phyloP scores from a whole-genome alignment of 2,797 vertebrate genomes.

The Malurus splendens region DNA sequence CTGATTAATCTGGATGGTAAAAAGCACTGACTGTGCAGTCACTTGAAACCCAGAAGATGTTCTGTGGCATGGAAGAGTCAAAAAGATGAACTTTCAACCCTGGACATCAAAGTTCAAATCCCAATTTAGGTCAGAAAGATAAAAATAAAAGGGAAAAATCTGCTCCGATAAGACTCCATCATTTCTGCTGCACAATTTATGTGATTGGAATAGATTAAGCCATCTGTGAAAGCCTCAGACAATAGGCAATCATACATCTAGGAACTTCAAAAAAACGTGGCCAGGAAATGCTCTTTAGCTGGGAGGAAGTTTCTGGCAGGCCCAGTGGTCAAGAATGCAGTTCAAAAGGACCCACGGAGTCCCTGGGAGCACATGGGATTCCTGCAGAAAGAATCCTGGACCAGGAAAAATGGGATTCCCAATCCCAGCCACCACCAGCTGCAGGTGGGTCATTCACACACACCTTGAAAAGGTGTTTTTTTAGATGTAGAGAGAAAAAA shows the following conservation, averaged over 20 bases:
- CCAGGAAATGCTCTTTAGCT: conserved; percentile 61
- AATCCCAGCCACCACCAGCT: fast-evolving
- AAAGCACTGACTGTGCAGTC: neutral
- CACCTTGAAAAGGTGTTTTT: neutral
- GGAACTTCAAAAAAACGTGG: conserved; percentile 50
- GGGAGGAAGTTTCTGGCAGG: conserved; percentile 59
- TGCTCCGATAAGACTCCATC: conserved; percentile 23
- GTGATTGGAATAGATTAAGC: conserved; percentile 42
- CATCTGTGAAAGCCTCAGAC: conserved; percentile 56
- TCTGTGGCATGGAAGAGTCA: neutral
- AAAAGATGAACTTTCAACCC: conserved; percentile 15
- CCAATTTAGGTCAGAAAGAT: conserved; percentile 45
- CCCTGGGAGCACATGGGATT: neutral
- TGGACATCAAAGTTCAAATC: conserved; percentile 4
- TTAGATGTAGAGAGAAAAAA: neutral
- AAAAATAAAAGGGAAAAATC: conserved; percentile 53
- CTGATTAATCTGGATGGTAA: neutral
- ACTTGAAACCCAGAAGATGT: neutral
- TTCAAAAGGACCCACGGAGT: conserved; percentile 14
- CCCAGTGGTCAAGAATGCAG: conserved; percentile 47
- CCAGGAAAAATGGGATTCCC: neutral
- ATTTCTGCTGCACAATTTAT: conserved; percentile 32
- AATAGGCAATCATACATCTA: conserved; percentile 65
- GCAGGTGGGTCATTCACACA: neutral
- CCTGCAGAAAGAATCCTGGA: neutral